Percentiles rank a stretch among this genome's conserved stretches.
These are phyloP conservation scores for Oscheius sp. DNA, from an alignment of 2,888 invertebrate genomes.

Conservation along the genomic window DNA sequence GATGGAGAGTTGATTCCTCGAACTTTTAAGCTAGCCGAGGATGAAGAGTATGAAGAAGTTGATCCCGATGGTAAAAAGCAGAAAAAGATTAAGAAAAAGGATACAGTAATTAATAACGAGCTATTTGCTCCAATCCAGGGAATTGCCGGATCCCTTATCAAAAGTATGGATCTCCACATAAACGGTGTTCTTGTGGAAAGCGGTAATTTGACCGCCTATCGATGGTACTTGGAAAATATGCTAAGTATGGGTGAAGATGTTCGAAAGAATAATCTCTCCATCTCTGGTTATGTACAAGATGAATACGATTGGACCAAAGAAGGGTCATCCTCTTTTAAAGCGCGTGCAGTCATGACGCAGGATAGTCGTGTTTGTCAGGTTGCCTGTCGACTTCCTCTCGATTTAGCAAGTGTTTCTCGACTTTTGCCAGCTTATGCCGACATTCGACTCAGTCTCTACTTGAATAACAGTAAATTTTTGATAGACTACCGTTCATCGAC, in stretches of 20 bases:
- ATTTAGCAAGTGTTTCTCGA: not conserved
- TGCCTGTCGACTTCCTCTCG: not conserved
- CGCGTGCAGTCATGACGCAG: not conserved
- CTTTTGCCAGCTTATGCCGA: not conserved
- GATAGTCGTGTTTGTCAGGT: not conserved
- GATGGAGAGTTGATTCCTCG: not conserved
- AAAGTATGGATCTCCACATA: not conserved
- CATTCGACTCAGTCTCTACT: not conserved
- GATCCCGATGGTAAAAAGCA: not conserved
- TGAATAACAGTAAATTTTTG: not conserved
- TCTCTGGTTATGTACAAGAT: not conserved
- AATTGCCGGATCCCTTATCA: not conserved
- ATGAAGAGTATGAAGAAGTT: not conserved
- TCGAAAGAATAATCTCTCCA: not conserved
- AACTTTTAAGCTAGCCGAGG: not conserved
- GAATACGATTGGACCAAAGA: not conserved
- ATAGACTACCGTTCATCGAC: too few species aligned
- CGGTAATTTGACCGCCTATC: constrained; percentile 5
- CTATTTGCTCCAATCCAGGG: not conserved
- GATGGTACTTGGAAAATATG: not conserved
- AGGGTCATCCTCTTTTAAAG: not conserved
- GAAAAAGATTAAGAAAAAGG: not conserved
- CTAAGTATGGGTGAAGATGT: not conserved
- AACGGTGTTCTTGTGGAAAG: not conserved
- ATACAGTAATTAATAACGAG: not conserved